Conservation (phyloP, 2,113 vertebrate species). For the Penelope pileata region DNA sequence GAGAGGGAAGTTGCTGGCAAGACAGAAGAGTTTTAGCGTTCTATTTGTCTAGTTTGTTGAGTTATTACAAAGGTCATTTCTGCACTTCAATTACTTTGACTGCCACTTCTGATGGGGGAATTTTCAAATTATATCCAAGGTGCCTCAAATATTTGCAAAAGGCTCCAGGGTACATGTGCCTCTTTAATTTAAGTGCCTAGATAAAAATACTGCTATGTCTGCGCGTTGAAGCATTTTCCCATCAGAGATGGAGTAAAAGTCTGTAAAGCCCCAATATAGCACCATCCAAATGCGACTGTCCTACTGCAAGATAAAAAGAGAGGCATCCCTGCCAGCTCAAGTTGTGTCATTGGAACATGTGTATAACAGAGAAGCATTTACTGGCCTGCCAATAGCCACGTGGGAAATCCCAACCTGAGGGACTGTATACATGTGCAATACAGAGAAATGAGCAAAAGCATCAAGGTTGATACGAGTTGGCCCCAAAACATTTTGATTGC, state of each 20-base stretch:
- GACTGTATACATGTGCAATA: accelerated
- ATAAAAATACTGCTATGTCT: background rate
- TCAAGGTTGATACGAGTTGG: background rate
- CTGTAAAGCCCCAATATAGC: background rate
- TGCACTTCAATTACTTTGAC: background rate
- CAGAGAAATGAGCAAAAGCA: background rate
- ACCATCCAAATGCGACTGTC: background rate
- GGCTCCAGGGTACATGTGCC: background rate
- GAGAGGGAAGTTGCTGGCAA: background rate
- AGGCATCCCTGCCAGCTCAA: background rate
- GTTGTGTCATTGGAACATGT: background rate
- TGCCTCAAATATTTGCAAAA: slow-evolving; percentile 56
- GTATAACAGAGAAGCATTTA: background rate
- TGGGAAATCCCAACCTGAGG: background rate
- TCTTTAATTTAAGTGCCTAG: slow-evolving; percentile 42
- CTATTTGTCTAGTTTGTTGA: slow-evolving; percentile 19
- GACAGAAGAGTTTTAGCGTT: slow-evolving; percentile 27
- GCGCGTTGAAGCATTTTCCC: background rate
- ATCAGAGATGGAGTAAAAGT: background rate
- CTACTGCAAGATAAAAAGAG: background rate
- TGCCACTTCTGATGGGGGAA: slow-evolving; percentile 27
- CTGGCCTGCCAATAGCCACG: background rate
- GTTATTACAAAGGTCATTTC: slow-evolving; percentile 59
- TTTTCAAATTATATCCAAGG: slow-evolving; percentile 54
- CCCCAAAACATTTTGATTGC: background rate